These are phyloP conservation scores for Ceraclea dissimilis DNA, from an alignment of 2,888 invertebrate genomes.

Conservation along the genomic window DNA sequence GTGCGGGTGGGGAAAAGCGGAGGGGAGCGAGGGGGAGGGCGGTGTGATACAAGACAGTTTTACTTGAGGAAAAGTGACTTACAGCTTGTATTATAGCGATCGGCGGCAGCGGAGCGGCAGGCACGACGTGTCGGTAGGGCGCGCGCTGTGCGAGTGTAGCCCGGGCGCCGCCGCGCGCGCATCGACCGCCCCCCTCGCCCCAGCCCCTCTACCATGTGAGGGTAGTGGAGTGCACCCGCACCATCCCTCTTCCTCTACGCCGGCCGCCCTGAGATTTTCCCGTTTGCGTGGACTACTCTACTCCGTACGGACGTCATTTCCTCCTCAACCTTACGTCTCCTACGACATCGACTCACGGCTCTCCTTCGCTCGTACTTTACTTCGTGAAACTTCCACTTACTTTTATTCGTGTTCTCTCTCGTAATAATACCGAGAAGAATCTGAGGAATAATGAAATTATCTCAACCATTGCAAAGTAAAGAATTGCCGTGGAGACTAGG, in stretches of 20 bases:
- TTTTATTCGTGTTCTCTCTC: too few relatives aligned
- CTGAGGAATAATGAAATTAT: too few relatives aligned
- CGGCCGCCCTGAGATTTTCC: constrained; percentile 42
- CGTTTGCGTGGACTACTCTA: constrained; percentile 13
- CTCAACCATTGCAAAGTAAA: too few relatives aligned
- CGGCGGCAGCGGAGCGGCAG: constrained; percentile 32
- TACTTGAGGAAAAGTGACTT: constrained; percentile 25
- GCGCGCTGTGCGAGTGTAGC: constrained; percentile 37
- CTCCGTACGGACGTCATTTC: constrained; percentile 20
- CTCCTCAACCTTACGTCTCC: neutral
- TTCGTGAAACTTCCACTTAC: too few relatives aligned
- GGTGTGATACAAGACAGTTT: constrained; percentile 21
- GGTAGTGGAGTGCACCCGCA: constrained; percentile 27
- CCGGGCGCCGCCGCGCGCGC: constrained; percentile 37
- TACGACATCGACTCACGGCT: neutral
- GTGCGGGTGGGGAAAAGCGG: constrained; percentile 39
- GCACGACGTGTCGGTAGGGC: constrained; percentile 31
- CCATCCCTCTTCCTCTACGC: constrained; percentile 14
- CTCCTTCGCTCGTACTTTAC: too few relatives aligned
- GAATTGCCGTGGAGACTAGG: too few relatives aligned
- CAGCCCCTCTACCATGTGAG: constrained; percentile 27
- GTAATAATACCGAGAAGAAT: too few relatives aligned
- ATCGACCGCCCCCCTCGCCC: constrained; percentile 31
- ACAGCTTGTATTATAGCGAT: constrained; percentile 31
- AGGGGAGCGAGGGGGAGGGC: constrained; percentile 33